Evolutionary conservation across 2,113 vertebrate species (phyloP).

Genomic region (Hyaena hyaena): DNA sequence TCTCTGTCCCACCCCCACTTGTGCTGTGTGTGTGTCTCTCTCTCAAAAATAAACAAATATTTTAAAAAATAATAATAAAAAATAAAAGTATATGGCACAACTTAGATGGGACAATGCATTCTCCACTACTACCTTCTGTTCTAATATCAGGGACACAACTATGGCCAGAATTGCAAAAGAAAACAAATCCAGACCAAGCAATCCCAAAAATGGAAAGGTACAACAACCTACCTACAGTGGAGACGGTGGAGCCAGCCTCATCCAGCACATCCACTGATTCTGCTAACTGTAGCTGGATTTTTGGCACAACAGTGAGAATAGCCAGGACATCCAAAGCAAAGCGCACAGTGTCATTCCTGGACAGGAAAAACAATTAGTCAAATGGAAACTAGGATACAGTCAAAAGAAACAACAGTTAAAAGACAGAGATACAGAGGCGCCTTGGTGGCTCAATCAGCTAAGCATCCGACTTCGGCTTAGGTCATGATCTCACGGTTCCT

Average conservation of each 20-base stretch:
- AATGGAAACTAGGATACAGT: neutral
- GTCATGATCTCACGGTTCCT: no score
- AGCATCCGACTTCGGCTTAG: no score
- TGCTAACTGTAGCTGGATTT: conserved; percentile 96
- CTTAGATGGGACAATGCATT: neutral
- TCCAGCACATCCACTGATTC: conserved; percentile 96
- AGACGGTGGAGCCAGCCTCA: conserved; percentile 95
- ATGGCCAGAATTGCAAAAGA: neutral
- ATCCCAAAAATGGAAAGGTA: conserved; percentile 24
- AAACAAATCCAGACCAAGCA: conserved; percentile 14
- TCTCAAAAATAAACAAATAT: no score
- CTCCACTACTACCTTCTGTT: neutral
- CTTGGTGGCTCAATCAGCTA: no score
- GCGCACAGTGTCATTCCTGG: conserved; percentile 97
- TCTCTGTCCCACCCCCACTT: no score
- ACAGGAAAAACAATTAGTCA: conserved; percentile 55
- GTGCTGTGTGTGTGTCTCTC: no score
- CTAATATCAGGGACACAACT: conserved; percentile 8
- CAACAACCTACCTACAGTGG: conserved; percentile 95
- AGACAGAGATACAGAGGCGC: neutral
- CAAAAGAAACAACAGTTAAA: neutral
- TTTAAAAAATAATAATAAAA: no score
- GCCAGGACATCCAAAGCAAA: conserved; percentile 97
- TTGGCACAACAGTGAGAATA: conserved; percentile 98
- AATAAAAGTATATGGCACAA: neutral